Base-by-base conservation (phyloP, 2,888 invertebrate species). In the Drosophila niveifrons region DNA sequence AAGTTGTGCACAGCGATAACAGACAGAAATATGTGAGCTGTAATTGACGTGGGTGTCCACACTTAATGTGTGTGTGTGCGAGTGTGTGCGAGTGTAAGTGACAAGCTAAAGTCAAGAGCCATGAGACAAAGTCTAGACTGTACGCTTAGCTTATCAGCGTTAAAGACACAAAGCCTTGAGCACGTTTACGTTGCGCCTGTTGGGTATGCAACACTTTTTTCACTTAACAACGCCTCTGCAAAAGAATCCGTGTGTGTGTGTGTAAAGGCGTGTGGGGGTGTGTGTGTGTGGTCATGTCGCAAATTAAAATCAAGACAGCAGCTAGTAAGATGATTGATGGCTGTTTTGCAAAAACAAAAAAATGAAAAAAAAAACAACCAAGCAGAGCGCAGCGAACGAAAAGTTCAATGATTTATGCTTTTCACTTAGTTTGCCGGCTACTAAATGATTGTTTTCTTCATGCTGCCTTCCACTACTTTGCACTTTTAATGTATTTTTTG, bases 371-470 rank as follows among this genome's bases (percentile, higher is more conserved):
- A 23, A 23, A 28, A 34, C 7, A 17, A 23, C 28, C 10, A 39
- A 28, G 44, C 6, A 31, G 34, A 34, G 10, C 9, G 46, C 7
- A 58, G 58, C 28, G 28, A 41, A 39, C 4, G 39, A 72, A 75
- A 87, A 84, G 72, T 82, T 84, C 78, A 87, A 82, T 85, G 85
- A 87, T 85, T 85, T 85, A 85, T 85, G 85, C 78, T 87, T 80
- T 75, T 70, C 65, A 50, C 58, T 62, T 70, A 56, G 69, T 66
- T 78, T 72, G 68, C 55, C 69, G 73, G 66, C 69, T 71, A 73
- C 83, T 83, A 83, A 86, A 83, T 83, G 83, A 83, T 86, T 87
- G 84, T 84, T 84, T 82, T 83, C 67, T 50, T 66, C 64, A 52
- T 63, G 15, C 43, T 55, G 31, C 17, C 58, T 73, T 63, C 59